Evolutionary conservation across 1,140 invertebrate genomes (phyloP).

Genomic region (Drosophila sucinea): DNA sequence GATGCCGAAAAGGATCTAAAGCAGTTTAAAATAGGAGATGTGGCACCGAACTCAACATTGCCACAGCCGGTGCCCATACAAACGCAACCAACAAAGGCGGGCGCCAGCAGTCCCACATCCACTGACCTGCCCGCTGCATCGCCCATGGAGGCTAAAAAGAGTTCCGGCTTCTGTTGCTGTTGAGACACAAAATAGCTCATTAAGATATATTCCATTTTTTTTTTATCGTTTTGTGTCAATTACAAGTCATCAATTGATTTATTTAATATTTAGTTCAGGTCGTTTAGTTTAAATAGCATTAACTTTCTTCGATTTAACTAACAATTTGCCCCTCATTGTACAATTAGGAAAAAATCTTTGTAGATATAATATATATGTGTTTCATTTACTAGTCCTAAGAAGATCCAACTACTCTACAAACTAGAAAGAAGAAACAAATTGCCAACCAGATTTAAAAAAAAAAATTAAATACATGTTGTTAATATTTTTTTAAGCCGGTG

Average conservation of each 20-base stretch:
- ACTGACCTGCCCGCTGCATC: background rate
- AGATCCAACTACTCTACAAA: constrained; percentile 67
- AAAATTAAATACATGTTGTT: constrained; percentile 22
- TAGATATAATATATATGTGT: constrained; percentile 1
- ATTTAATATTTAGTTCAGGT: constrained; percentile 49
- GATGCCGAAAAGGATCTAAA: constrained; percentile 86
- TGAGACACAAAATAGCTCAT: background rate
- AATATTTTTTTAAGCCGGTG: background rate
- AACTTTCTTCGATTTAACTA: constrained; percentile 40
- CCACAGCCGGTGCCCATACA: constrained; percentile 36
- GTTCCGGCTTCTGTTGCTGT: constrained; percentile 44
- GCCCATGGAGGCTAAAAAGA: constrained; percentile 23
- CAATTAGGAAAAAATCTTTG: constrained; percentile 18
- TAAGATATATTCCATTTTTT: background rate
- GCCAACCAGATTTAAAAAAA: constrained; percentile 20
- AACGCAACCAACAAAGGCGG: constrained; percentile 32
- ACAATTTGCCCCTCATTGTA: constrained; percentile 20
- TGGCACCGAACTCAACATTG: constrained; percentile 29
- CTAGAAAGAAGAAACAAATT: constrained; percentile 59
- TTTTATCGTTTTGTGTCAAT: background rate
- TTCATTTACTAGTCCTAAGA: constrained; percentile 36
- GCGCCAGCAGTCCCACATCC: background rate
- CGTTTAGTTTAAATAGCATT: constrained; percentile 40
- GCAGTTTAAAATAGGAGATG: constrained; percentile 86
- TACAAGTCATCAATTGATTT: constrained; percentile 48